Conservation (phyloP, 2,888 invertebrate genomes). For the Osedax frankpressi region DNA sequence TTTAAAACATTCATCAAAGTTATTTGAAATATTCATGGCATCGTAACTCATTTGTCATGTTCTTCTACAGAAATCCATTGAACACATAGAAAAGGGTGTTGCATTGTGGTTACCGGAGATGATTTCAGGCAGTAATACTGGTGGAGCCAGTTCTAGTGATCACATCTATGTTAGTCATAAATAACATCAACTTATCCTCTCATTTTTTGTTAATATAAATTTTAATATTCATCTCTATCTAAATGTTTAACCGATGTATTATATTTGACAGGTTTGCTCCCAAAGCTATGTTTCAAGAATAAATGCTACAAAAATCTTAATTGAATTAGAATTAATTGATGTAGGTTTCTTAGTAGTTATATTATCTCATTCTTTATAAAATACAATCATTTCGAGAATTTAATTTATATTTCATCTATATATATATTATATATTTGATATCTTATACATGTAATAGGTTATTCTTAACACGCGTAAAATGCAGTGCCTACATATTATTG, state of each 20-base stretch:
- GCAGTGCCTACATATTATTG: too few species aligned
- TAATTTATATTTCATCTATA: too few species aligned
- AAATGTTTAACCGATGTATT: neutral
- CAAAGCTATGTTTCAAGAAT: conserved; percentile 41
- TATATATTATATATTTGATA: too few species aligned
- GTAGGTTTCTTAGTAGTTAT: too few species aligned
- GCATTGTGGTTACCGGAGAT: conserved; percentile 44
- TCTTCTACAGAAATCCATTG: conserved; percentile 39
- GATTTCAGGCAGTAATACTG: conserved; percentile 23
- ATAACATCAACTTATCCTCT: neutral
- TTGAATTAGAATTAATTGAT: conserved; percentile 40
- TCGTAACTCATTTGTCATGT: too few species aligned
- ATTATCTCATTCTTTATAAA: too few species aligned
- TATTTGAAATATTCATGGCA: too few species aligned
- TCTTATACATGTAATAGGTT: too few species aligned
- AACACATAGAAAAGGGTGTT: conserved; percentile 43
- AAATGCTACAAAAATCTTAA: conserved; percentile 42
- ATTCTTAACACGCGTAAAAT: too few species aligned
- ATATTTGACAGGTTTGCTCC: conserved; percentile 31
- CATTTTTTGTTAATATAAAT: neutral
- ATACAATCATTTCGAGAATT: too few species aligned
- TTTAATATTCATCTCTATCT: neutral
- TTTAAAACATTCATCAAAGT: too few species aligned
- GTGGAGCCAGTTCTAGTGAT: conserved; percentile 24
- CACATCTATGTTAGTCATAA: neutral